Base-by-base conservation (phyloP, 2,888 invertebrate genomes). In the Mermis nigrescens region DNA sequence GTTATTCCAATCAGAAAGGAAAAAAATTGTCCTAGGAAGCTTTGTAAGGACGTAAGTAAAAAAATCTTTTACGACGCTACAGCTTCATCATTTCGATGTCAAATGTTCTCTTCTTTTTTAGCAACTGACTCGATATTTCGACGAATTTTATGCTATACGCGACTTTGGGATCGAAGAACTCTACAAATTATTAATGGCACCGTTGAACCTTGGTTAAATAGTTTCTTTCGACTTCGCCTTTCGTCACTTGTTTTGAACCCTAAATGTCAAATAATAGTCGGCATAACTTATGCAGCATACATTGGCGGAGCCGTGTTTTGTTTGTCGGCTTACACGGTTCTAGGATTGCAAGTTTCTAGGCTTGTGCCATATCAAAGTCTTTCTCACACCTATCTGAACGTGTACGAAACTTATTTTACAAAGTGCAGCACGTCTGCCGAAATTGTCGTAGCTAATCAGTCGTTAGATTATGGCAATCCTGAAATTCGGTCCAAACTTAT, bases 321-420 rank as follows among this genome's bases (percentile, higher is more conserved):
- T 4, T 80, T 89, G 86, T 57, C 57, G n/a, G 24, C 58, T 4
- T 15, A 29, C 2, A 19, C 57, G 55, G 81, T 87, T 68, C 89
- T 89, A 76, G 90, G 89, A 1, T 76, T 90, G 46, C 89, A 89
- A 71, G 78, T 88, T 62, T 80, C 86, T 61, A 87, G 86, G 71
- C 78, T 90, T 1, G 87, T 88, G 2, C 82, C 85, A 69, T 82
- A 83, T 57, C 88, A 88, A 73, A 89, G 88, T 0, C 88, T 89
- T 73, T 87, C 89, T 45, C 84, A 88, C 46, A 82, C 81, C 69
- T 90, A 88, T 76, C 89, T 89, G 72, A 86, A 88, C 71, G 80
- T 85, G 57, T 88, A 90, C 75, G 89, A 89, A 72, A 80, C 81
- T 66, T 89, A 85, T 75, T 90, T 87, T 78, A 55, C 57, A 12